A percentile compares a stretch with the other conserved stretches of the same genome.
Conservation (phyloP, 2,888 invertebrate species). For the Leucania comma region DNA sequence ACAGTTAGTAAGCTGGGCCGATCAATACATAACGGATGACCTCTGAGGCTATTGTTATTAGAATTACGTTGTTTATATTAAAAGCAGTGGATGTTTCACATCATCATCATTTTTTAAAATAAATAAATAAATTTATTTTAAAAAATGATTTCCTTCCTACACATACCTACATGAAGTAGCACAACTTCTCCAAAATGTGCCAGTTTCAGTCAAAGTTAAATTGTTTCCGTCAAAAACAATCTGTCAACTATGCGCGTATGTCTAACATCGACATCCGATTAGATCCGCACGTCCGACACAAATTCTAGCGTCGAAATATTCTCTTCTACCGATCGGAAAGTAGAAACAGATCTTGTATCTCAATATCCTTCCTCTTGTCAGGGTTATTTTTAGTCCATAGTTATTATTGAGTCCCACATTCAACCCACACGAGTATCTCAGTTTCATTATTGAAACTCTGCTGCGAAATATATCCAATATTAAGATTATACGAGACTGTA, state of each 20-base stretch:
- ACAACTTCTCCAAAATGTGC: not conserved
- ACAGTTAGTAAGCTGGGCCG: too few relatives aligned
- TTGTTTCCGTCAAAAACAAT: not conserved
- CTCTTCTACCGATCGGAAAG: not conserved
- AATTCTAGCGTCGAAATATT: not conserved
- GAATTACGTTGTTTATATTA: not conserved
- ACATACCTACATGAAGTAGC: not conserved
- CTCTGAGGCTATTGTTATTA: not conserved
- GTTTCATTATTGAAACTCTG: not conserved
- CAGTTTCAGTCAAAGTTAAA: not conserved
- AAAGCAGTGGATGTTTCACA: too few relatives aligned
- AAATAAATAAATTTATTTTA: too few relatives aligned
- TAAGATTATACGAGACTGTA: not conserved
- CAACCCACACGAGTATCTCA: not conserved
- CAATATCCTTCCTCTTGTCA: too few relatives aligned
- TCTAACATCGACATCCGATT: not conserved
- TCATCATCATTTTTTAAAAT: too few relatives aligned
- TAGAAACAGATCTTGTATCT: not conserved
- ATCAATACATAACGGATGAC: not conserved
- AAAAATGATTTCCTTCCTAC: too few relatives aligned
- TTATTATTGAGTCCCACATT: not conserved
- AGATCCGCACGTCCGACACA: not conserved
- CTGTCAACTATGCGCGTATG: not conserved
- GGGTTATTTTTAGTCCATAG: not conserved
- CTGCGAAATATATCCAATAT: constrained; percentile 1